These are phyloP conservation scores for Caiman crocodilus DNA, from an alignment of 2,797 vertebrate species.

Conservation along the genomic window DNA sequence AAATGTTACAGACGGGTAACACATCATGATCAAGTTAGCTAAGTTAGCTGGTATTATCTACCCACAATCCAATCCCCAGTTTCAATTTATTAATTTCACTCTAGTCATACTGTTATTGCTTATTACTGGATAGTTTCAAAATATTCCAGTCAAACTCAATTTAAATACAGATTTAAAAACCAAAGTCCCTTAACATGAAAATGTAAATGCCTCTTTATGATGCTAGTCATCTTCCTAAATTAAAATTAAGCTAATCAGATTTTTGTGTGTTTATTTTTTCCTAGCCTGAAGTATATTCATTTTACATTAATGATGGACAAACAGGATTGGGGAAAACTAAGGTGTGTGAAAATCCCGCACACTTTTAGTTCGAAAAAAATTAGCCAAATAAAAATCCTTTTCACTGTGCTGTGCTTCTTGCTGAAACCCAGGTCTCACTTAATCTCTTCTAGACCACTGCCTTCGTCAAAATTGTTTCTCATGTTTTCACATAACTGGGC, in stretches of 20 bases:
- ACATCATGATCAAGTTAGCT: fast-evolving
- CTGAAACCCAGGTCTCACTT: neutral
- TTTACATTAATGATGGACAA: neutral
- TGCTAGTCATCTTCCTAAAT: neutral
- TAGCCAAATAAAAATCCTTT: neutral
- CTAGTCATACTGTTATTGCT: neutral
- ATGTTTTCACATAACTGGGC: neutral
- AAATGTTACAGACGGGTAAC: fast-evolving
- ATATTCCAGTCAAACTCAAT: neutral
- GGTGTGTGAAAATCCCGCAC: neutral
- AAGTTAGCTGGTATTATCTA: neutral
- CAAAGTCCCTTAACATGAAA: neutral
- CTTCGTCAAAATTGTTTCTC: neutral
- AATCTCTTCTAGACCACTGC: too few relatives aligned
- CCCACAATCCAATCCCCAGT: neutral
- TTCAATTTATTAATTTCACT: neutral
- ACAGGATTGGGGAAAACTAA: neutral
- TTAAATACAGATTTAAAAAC: neutral
- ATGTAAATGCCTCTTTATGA: neutral
- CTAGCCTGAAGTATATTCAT: neutral
- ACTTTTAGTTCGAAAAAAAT: neutral
- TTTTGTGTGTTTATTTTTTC: neutral
- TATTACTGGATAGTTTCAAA: neutral
- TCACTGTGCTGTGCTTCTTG: neutral
- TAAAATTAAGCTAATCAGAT: neutral